phyloP scores from a whole-genome alignment of 2,113 vertebrate species.

The Aramus guarauna region DNA sequence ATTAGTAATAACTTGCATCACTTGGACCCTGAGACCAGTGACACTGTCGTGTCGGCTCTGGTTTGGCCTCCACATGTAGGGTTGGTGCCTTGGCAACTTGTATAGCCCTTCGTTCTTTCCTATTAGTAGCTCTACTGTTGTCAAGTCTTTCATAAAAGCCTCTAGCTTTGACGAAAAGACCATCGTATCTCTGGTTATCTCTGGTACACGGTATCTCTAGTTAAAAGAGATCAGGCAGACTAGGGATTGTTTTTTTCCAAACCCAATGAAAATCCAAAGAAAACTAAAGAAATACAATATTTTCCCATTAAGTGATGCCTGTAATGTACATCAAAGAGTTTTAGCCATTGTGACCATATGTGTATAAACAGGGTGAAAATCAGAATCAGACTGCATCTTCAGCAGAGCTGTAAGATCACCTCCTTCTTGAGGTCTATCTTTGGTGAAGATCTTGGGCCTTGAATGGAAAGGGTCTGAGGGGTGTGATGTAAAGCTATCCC shows the following conservation, averaged over 20 bases:
- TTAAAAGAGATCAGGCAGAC: not conserved
- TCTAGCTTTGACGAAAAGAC: not conserved
- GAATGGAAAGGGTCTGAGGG: not conserved
- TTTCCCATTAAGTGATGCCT: not conserved
- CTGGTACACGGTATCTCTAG: fast-evolving
- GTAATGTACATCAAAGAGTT: not conserved
- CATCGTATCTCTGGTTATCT: not conserved
- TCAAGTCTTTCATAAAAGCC: not conserved
- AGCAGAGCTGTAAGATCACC: not conserved
- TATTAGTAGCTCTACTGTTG: not conserved
- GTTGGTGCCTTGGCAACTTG: not conserved
- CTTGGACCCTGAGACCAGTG: not conserved
- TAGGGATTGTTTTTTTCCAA: not conserved
- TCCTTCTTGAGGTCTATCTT: not conserved
- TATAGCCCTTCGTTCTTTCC: not conserved
- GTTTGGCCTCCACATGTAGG: not conserved
- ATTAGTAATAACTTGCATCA: not conserved
- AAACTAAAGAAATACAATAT: not conserved
- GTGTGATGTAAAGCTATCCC: not conserved
- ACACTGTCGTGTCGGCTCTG: not conserved
- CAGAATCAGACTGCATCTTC: not conserved
- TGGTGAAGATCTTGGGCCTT: not conserved
- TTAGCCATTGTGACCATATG: fast-evolving
- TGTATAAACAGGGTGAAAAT: not conserved
- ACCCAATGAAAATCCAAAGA: not conserved